Conservation (phyloP, 2,888 invertebrate species). For the Spodoptera exigua region DNA sequence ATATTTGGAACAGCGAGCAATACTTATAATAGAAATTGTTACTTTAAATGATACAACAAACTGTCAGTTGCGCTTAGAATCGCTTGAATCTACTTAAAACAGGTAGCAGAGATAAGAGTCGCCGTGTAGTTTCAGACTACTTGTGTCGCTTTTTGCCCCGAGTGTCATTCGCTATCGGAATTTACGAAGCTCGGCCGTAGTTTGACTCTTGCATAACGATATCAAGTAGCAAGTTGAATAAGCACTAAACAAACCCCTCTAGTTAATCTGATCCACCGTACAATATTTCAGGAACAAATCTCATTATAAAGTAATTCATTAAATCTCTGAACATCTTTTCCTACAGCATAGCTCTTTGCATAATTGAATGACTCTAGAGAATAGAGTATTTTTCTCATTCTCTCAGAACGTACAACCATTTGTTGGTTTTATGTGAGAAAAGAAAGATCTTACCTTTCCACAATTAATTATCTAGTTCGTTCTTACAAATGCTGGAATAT, state of each 20-base stretch:
- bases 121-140: conserved; percentile 28
- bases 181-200: conserved; percentile 11
- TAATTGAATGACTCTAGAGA: conserved; percentile 64
- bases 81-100: not conserved
- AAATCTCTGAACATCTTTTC: conserved; percentile 50
- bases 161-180: conserved; percentile 31
- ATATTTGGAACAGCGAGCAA: conserved; percentile 45
- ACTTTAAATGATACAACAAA: conserved; percentile 39
- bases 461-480: conserved; percentile 31
- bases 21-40: not conserved
- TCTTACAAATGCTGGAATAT: conserved; percentile 21
- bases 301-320: conserved; percentile 54
- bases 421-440: conserved; percentile 26
- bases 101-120: conserved; percentile 54
- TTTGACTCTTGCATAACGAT: conserved; percentile 15
- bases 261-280: conserved; percentile 27
- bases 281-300: conserved; percentile 40
- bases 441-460: conserved; percentile 17
- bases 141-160: conserved; percentile 18
- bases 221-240: conserved; percentile 10
- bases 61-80: conserved; percentile 37
- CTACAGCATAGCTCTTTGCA: conserved; percentile 55
- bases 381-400: conserved; percentile 56
- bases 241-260: conserved; percentile 18
- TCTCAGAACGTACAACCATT: conserved; percentile 26